Evolutionary conservation across 2,113 vertebrate genomes (phyloP).

Genomic region (Callaeas wilsoni): DNA sequence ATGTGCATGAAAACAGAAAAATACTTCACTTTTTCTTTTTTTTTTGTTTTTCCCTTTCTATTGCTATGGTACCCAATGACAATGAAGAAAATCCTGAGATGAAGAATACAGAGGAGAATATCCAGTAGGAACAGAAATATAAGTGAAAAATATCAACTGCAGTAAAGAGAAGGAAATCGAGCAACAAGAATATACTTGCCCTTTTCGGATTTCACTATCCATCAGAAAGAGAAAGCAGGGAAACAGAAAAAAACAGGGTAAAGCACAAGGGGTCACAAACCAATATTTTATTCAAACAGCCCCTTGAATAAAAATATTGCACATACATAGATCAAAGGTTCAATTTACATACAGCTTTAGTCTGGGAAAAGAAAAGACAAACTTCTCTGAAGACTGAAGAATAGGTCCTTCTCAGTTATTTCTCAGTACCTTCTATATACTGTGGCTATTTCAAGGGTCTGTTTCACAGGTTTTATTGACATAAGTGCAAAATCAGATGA

Average conservation of each 20-base stretch:
- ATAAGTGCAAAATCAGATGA: background rate
- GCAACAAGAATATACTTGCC: conserved; percentile 88
- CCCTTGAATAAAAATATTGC: conserved; percentile 88
- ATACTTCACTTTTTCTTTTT: background rate
- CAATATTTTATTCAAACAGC: conserved; percentile 85
- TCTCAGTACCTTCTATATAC: conserved; percentile 54
- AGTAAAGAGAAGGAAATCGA: conserved; percentile 74
- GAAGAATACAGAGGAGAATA: conserved; percentile 72
- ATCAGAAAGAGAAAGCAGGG: conserved; percentile 81
- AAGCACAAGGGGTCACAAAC: conserved; percentile 80
- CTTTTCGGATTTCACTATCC: conserved; percentile 77
- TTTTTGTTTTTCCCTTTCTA: background rate
- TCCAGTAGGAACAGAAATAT: conserved; percentile 65
- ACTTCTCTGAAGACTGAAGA: conserved; percentile 61
- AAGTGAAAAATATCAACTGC: conserved; percentile 62
- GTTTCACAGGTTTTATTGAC: background rate
- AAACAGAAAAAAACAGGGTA: conserved; percentile 83
- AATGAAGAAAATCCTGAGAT: conserved; percentile 38
- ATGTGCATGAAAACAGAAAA: conserved; percentile 18
- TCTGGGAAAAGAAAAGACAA: conserved; percentile 66
- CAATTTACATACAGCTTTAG: conserved; percentile 69
- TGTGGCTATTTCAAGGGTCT: conserved; percentile 71
- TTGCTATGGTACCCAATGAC: background rate
- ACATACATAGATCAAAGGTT: conserved; percentile 77
- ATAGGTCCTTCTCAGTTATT: conserved; percentile 16